Conservation (phyloP, 2,113 vertebrate genomes). For the Arenaria interpres region DNA sequence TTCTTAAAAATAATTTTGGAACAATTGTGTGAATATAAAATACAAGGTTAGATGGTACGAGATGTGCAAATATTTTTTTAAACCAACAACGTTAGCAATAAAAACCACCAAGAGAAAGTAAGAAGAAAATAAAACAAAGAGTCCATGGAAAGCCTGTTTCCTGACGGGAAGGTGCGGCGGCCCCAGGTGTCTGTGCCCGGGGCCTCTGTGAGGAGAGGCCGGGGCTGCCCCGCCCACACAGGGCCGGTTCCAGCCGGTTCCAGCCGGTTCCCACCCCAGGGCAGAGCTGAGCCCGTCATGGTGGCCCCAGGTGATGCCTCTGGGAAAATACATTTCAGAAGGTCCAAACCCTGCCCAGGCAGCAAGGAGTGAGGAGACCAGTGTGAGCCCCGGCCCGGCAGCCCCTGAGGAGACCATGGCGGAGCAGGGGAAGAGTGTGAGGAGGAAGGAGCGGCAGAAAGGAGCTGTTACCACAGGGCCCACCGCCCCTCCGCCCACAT, state of each 20-base stretch:
- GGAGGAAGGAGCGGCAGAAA: not conserved
- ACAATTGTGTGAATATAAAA: not conserved
- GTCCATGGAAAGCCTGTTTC: no score
- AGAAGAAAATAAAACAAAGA: not conserved
- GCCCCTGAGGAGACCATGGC: not conserved
- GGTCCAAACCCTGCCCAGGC: not conserved
- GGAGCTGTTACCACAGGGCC: not conserved
- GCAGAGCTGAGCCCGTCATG: not conserved
- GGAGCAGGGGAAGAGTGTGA: not conserved
- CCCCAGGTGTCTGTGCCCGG: not conserved
- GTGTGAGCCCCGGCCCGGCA: not conserved
- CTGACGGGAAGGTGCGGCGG: not conserved
- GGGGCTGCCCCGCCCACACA: not conserved
- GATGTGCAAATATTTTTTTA: not conserved
- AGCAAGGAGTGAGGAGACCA: not conserved
- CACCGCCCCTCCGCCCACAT: rapidly evolving
- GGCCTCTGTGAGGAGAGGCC: not conserved
- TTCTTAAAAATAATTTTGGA: not conserved
- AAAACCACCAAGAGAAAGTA: not conserved
- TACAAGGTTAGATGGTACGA: not conserved
- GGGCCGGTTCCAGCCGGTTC: not conserved
- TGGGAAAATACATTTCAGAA: rapidly evolving
- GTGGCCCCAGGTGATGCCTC: no score
- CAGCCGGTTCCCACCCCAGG: not conserved
- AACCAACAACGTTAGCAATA: not conserved